phyloP scores from a whole-genome alignment of 2,797 vertebrate genomes.

The Rhynchonycteris naso region DNA sequence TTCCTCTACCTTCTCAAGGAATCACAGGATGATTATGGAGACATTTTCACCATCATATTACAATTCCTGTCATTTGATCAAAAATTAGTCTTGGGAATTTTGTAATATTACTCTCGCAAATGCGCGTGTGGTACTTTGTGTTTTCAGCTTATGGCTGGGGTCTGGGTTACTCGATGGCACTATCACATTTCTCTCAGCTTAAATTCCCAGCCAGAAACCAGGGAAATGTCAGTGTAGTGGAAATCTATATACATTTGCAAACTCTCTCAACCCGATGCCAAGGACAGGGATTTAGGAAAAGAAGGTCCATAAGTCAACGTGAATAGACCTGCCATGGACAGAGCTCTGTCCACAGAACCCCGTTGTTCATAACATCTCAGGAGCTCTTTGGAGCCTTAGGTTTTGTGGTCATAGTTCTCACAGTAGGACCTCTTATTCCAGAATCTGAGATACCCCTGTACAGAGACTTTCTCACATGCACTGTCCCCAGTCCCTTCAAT shows the following conservation, averaged over 20 bases:
- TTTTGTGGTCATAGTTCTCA: not conserved
- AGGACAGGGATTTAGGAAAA: not conserved
- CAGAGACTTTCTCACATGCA: not conserved
- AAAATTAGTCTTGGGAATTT: not conserved
- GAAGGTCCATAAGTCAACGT: not conserved
- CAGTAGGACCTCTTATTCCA: not conserved
- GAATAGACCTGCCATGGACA: not conserved
- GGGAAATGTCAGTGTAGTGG: not conserved
- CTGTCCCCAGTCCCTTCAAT: not conserved
- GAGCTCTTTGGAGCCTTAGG: not conserved
- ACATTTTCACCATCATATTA: not conserved
- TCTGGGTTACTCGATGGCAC: not conserved
- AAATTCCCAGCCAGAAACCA: not conserved
- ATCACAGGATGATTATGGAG: not conserved
- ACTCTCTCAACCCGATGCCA: not conserved
- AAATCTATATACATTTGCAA: not conserved
- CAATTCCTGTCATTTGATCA: not conserved
- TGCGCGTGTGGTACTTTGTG: not conserved
- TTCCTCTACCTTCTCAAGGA: not conserved
- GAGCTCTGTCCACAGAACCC: not conserved
- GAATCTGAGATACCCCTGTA: not conserved
- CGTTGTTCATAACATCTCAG: not conserved
- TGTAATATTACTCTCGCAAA: not conserved
- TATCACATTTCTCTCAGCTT: not conserved
- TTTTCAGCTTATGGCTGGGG: not conserved